phyloP scores from a whole-genome alignment of 37 sponge, comb jelly and placozoan genomes.

The Aphrocallistes beatrix region DNA sequence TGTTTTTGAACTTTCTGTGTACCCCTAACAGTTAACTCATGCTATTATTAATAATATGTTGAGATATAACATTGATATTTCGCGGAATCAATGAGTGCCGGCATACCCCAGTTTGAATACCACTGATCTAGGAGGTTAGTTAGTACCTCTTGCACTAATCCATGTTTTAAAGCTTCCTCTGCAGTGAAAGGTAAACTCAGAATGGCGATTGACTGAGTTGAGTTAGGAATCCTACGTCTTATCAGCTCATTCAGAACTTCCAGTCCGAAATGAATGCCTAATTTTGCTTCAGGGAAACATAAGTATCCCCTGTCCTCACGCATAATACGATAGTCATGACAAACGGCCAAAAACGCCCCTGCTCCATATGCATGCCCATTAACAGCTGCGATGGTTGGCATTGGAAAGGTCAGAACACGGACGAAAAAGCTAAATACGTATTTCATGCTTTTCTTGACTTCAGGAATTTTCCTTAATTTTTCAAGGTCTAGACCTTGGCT shows the following conservation, averaged over 20 bases:
- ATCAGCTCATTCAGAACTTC: background rate
- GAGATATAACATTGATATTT: too few species aligned
- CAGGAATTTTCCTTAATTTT: background rate
- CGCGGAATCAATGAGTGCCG: too few species aligned
- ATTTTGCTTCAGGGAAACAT: conserved; percentile 7
- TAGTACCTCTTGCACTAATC: background rate
- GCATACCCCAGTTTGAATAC: too few species aligned
- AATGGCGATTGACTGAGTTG: background rate
- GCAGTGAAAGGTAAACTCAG: background rate
- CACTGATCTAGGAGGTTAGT: too few species aligned
- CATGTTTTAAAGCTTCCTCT: background rate
- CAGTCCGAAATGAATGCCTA: background rate
- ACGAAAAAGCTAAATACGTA: background rate
- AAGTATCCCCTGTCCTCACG: conserved; percentile 13
- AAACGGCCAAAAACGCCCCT: background rate
- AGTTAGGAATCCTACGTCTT: background rate
- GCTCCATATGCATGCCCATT: background rate
- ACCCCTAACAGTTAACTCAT: too few species aligned
- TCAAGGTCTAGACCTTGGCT: background rate
- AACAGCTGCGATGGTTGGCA: background rate
- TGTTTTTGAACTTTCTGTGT: too few species aligned
- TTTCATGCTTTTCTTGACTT: too few species aligned
- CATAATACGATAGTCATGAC: background rate
- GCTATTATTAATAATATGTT: too few species aligned
- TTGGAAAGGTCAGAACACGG: background rate